phyloP scores from a whole-genome alignment of 2,113 vertebrate genomes.

The Tetraodon nigroviridis region DNA sequence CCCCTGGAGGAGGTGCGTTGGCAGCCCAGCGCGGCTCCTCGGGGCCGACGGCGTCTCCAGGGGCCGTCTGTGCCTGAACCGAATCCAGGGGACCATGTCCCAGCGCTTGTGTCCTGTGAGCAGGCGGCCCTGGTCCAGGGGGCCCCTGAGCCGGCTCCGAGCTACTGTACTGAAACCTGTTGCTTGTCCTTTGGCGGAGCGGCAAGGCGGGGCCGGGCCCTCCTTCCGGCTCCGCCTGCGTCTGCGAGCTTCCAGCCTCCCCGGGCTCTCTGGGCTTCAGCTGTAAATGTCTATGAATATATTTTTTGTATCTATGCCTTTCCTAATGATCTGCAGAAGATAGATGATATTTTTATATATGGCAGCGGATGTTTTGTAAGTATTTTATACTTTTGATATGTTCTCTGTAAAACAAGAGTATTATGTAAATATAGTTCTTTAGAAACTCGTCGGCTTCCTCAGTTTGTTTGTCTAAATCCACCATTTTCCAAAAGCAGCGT shows the following conservation, averaged over 20 bases:
- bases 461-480: too few species aligned
- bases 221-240: too few species aligned
- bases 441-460: slow-evolving; percentile 50
- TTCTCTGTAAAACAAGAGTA: slow-evolving; percentile 78
- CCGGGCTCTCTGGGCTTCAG: slow-evolving; percentile 6
- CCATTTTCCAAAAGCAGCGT: too few species aligned
- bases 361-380: slow-evolving; percentile 74
- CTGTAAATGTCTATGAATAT: slow-evolving; percentile 71
- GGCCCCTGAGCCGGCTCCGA: slow-evolving; percentile 1
- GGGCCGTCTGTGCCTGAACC: too few species aligned
- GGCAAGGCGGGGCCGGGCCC: too few species aligned
- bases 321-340: slow-evolving; percentile 70
- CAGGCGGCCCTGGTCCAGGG: not conserved
- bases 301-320: slow-evolving; percentile 77
- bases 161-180: slow-evolving; percentile 40
- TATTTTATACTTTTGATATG: slow-evolving; percentile 82
- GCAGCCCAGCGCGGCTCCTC: too few species aligned
- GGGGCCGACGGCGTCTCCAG: too few species aligned
- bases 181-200: slow-evolving; percentile 26
- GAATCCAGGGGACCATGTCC: too few species aligned
- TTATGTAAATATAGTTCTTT: slow-evolving; percentile 82
- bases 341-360: slow-evolving; percentile 83
- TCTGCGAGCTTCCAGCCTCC: slow-evolving; percentile 6
- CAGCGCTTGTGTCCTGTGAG: not conserved
- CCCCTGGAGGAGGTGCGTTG: too few species aligned